Evolutionary conservation across 2,888 invertebrate genomes (phyloP).

Genomic region (Antheraea yamamai): DNA sequence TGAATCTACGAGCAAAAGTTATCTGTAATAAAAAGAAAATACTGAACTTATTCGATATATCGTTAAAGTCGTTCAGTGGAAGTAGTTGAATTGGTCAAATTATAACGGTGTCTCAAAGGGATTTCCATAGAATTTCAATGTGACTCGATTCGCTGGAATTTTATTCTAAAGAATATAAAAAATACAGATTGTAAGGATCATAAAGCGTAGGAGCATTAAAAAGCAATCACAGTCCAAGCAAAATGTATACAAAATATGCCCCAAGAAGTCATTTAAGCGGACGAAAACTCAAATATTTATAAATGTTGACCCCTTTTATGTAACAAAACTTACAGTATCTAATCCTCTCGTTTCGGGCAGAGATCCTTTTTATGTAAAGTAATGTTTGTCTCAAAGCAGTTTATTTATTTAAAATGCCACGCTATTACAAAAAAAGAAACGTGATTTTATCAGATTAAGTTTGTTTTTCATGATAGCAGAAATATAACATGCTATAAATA

Average conservation of each 20-base stretch:
- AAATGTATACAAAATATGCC: neutral
- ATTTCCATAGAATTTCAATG: neutral
- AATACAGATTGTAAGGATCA: neutral
- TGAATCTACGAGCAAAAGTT: no score
- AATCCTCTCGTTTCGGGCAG: neutral
- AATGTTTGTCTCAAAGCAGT: neutral
- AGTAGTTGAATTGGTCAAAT: neutral
- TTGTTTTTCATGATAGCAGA: no score
- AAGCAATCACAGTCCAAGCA: neutral
- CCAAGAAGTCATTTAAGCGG: neutral
- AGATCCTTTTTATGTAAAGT: neutral
- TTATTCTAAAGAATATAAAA: neutral
- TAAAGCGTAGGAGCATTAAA: neutral
- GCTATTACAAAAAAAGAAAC: neutral
- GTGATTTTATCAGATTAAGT: neutral
- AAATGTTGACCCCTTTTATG: neutral
- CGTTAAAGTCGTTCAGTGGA: no score
- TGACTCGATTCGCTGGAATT: neutral
- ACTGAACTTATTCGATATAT: no score
- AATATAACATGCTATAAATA: no score
- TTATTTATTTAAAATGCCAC: neutral
- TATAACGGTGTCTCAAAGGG: neutral
- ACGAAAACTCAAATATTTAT: constrained; percentile 2
- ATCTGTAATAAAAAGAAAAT: no score
- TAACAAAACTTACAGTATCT: neutral